These are phyloP conservation scores for Elanoides forficatus DNA, from an alignment of 2,113 vertebrate species.

Conservation along the genomic window DNA sequence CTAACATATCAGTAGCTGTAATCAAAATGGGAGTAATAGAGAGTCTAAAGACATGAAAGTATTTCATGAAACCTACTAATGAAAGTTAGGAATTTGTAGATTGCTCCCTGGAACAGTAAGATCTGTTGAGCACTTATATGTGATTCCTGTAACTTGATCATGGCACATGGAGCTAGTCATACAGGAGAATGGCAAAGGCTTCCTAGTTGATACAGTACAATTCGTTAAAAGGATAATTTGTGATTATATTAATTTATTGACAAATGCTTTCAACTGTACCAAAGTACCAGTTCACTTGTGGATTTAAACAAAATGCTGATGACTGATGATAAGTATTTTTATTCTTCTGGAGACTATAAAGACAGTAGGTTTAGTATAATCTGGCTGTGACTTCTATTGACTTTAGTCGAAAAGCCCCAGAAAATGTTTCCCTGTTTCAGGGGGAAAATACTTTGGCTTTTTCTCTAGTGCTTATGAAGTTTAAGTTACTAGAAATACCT, in stretches of 20 bases:
- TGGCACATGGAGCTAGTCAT: not conserved
- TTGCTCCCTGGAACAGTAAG: not conserved
- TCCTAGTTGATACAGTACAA: not conserved
- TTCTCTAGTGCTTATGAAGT: not conserved
- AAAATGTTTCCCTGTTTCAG: not conserved
- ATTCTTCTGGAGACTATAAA: not conserved
- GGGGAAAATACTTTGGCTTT: not conserved
- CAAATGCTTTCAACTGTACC: not conserved
- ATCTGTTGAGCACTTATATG: not conserved
- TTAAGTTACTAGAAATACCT: not conserved
- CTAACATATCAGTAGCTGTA: not conserved
- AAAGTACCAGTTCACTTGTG: not conserved
- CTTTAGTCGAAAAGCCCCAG: not conserved
- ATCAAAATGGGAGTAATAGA: not conserved
- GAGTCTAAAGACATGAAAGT: not conserved
- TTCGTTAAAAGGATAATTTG: not conserved
- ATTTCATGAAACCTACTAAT: not conserved
- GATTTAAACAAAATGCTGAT: not conserved
- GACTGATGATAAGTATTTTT: not conserved
- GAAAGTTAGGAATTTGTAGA: not conserved
- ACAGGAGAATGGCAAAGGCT: not conserved
- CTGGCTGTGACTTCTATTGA: not conserved
- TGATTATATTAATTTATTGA: not conserved
- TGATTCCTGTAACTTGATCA: not conserved
- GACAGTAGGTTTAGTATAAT: not conserved